Conservation (phyloP, 2,113 vertebrate genomes). For the Baryphthengus martii region DNA sequence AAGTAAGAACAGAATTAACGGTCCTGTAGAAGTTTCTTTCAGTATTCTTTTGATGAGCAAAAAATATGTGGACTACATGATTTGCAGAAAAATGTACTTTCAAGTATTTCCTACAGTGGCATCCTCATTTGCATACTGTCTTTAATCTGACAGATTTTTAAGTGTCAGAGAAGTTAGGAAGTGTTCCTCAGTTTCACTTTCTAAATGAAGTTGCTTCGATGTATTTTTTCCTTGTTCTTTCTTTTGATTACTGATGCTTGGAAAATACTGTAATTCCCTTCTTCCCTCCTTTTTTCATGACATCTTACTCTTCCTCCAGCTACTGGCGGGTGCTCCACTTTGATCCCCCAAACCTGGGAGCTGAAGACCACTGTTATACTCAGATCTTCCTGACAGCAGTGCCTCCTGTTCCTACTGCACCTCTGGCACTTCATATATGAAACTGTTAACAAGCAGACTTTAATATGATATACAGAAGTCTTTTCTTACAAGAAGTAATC, state of each 20-base stretch:
- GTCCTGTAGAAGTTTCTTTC: background rate
- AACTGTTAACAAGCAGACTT: background rate
- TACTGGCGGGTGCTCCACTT: background rate
- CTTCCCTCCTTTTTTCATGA: background rate
- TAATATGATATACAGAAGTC: background rate
- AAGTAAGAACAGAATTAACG: background rate
- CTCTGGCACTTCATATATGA: background rate
- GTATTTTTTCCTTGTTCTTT: slow-evolving; percentile 3
- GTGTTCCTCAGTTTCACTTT: background rate
- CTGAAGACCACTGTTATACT: background rate
- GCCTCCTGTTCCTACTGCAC: background rate
- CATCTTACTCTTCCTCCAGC: background rate
- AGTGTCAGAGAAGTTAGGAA: background rate
- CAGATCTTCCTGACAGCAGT: background rate
- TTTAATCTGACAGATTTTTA: slow-evolving; percentile 33
- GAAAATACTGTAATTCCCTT: background rate
- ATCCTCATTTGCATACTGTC: background rate
- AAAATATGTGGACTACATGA: background rate
- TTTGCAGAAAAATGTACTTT: background rate
- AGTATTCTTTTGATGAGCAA: background rate
- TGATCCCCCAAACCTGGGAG: background rate
- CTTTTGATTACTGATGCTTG: slow-evolving; percentile 5
- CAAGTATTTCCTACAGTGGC: background rate
- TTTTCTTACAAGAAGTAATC: background rate
- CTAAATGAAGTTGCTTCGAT: background rate